These are phyloP conservation scores for Gastrophryne carolinensis DNA, from an alignment of 2,797 vertebrate species.

Conservation along the genomic window DNA sequence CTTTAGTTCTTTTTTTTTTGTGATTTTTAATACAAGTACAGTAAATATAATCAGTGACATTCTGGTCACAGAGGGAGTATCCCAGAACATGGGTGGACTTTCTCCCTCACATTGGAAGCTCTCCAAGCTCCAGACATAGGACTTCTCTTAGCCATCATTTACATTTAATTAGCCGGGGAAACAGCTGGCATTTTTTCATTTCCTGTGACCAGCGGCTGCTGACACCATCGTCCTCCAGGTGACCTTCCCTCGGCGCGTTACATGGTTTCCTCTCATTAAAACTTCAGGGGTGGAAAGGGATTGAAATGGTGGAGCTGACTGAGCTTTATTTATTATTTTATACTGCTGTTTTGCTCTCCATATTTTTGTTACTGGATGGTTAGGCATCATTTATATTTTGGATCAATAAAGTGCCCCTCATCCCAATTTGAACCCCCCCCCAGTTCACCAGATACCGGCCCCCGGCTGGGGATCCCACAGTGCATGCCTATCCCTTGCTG, in stretches of 20 bases:
- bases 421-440: no score
- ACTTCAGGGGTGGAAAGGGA: background rate
- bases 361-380: no score
- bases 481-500: no score
- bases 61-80: background rate
- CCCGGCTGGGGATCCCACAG: no score
- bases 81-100: background rate
- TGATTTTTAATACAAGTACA: no score
- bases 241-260: conserved; percentile 14
- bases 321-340: no score
- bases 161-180: conserved; percentile 15
- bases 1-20: no score
- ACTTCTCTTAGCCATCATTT: background rate
- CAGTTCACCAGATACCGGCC: no score
- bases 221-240: conserved; percentile 13
- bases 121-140: background rate
- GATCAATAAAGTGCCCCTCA: no score
- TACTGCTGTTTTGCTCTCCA: no score
- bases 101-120: background rate
- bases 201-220: conserved; percentile 28
- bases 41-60: background rate
- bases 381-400: no score
- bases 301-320: background rate
- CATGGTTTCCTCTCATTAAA: background rate
- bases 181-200: conserved; percentile 31